Evolutionary conservation across 2,797 vertebrate genomes (phyloP).

Genomic region (Myripristis murdjan): DNA sequence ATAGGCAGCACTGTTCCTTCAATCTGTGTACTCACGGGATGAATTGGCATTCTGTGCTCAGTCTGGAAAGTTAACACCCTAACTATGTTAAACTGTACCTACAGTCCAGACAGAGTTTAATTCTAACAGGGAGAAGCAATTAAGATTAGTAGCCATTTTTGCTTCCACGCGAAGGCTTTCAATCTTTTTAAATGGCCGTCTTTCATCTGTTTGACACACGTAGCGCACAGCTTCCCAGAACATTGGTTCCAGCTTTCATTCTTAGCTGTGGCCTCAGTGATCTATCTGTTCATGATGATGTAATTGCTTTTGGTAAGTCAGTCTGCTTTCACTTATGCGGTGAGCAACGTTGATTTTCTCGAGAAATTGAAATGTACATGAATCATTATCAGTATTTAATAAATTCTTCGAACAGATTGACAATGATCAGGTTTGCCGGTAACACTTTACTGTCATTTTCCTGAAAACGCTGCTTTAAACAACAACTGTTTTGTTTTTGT

Average conservation of each 20-base stretch:
- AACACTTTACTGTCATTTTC: neutral
- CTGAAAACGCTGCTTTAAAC: constrained; percentile 7
- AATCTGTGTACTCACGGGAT: constrained; percentile 72
- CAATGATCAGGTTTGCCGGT: neutral
- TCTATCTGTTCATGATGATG: neutral
- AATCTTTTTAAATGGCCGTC: neutral
- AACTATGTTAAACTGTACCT: neutral
- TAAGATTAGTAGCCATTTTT: neutral
- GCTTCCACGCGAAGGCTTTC: neutral
- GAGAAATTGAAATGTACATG: neutral
- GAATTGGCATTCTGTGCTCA: constrained; percentile 73
- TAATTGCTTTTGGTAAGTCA: neutral
- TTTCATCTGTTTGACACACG: neutral
- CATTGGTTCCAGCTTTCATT: no score
- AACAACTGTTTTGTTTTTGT: constrained; percentile 23
- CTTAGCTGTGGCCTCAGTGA: neutral
- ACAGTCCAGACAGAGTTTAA: constrained; percentile 25
- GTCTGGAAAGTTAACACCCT: constrained; percentile 60
- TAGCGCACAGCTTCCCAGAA: no score
- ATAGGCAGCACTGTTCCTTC: constrained; percentile 53
- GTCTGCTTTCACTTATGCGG: neutral
- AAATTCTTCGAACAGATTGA: neutral
- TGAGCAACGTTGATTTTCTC: neutral
- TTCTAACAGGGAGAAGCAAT: constrained; percentile 1
- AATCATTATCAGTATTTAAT: neutral